A percentile compares a stretch with the other conserved stretches of the same genome.
phyloP scores from a whole-genome alignment of 2,888 invertebrate genomes.

The Noctua pronuba region DNA sequence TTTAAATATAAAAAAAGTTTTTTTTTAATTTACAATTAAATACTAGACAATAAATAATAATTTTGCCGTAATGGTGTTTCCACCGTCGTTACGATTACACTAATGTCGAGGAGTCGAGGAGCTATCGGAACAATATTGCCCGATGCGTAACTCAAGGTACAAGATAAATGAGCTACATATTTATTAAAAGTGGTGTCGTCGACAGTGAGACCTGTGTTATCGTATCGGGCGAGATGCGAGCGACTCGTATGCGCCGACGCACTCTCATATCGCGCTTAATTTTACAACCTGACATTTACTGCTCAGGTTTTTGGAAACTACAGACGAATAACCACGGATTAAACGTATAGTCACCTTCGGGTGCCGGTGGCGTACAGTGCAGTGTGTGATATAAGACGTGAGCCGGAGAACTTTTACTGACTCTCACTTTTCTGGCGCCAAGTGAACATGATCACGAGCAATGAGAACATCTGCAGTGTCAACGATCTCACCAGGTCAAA shows the following conservation, averaged over 20 bases:
- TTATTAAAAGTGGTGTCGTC: slow-evolving; percentile 85
- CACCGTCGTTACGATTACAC: slow-evolving; percentile 56
- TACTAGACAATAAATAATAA: not conserved
- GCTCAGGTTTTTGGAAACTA: slow-evolving; percentile 87
- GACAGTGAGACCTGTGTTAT: slow-evolving; percentile 86
- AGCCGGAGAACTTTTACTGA: slow-evolving; percentile 77
- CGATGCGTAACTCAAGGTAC: slow-evolving; percentile 82
- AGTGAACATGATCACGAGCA: slow-evolving; percentile 78
- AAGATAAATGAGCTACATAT: slow-evolving; percentile 86
- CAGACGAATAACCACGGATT: slow-evolving; percentile 82
- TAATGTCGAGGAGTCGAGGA: slow-evolving; percentile 66
- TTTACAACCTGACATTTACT: slow-evolving; percentile 86
- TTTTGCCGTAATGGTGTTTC: slow-evolving; percentile 19
- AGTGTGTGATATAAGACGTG: slow-evolving; percentile 75
- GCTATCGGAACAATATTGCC: slow-evolving; percentile 72
- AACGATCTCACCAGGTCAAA: slow-evolving; percentile 83
- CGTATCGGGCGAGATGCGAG: slow-evolving; percentile 85
- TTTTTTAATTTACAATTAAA: too few species aligned
- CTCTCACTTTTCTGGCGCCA: slow-evolving; percentile 79
- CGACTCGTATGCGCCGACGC: slow-evolving; percentile 79
- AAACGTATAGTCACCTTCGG: slow-evolving; percentile 79
- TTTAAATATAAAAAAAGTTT: too few species aligned
- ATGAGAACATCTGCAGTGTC: slow-evolving; percentile 76
- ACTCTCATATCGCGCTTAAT: slow-evolving; percentile 83
- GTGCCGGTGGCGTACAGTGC: slow-evolving; percentile 76